phyloP scores from a whole-genome alignment of 2,113 vertebrate genomes.

The Ursus arctos region DNA sequence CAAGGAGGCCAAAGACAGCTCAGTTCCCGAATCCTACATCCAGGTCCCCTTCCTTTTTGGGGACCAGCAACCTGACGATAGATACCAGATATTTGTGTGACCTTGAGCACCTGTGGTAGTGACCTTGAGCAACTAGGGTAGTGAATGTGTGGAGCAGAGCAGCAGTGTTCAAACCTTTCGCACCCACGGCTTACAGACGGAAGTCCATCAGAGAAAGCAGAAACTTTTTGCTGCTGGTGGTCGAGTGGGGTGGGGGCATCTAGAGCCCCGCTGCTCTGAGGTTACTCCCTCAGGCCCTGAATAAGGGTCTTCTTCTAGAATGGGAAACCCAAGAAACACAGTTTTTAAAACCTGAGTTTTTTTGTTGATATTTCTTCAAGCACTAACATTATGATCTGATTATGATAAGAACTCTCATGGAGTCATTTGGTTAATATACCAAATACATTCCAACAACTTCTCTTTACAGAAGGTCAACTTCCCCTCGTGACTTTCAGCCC shows the following conservation, averaged over 20 bases:
- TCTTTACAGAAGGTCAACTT: background rate
- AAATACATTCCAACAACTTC: background rate
- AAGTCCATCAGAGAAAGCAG: background rate
- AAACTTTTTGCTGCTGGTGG: background rate
- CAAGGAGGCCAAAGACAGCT: background rate
- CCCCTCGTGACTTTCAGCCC: background rate
- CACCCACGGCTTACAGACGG: background rate
- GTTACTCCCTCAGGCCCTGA: background rate
- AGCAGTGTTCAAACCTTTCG: background rate
- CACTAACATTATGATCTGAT: background rate
- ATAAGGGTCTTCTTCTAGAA: background rate
- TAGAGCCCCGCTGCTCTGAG: background rate
- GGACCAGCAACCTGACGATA: no score
- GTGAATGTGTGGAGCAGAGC: no score
- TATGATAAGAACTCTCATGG: no score
- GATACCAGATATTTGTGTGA: accelerated
- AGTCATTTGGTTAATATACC: no score
- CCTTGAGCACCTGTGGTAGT: background rate
- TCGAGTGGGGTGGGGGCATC: accelerated
- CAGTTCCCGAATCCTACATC: background rate
- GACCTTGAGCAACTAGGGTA: no score
- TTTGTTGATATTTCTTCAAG: background rate
- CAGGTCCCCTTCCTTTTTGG: background rate
- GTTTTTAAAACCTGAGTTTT: background rate
- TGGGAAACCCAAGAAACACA: background rate